Evolutionary conservation across 2,113 vertebrate species (phyloP).

Genomic region (Oryzias celebensis): DNA sequence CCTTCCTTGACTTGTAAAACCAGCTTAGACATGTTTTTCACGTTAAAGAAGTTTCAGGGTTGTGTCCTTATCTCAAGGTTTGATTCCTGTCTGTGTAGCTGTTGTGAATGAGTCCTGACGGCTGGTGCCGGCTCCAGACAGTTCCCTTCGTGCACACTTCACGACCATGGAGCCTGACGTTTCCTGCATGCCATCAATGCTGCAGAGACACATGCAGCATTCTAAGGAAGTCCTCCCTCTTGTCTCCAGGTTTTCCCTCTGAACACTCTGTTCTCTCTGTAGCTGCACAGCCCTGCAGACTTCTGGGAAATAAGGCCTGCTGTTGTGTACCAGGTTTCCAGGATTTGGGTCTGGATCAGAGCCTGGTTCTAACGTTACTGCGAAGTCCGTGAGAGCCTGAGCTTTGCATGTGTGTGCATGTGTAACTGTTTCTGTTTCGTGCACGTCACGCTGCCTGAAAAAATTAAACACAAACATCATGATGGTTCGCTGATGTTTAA

Average conservation of each 20-base stretch:
- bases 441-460: background rate
- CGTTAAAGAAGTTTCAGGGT: too few species aligned
- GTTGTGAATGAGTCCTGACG: too few species aligned
- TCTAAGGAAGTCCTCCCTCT: slow-evolving; percentile 5
- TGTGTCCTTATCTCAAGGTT: too few species aligned
- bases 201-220: background rate
- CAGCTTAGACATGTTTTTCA: too few species aligned
- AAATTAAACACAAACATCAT: background rate
- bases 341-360: slow-evolving; percentile 9
- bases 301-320: slow-evolving; percentile 22
- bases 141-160: too few species aligned
- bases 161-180: too few species aligned
- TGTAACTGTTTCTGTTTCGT: background rate
- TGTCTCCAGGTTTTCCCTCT: background rate
- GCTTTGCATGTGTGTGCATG: too few species aligned
- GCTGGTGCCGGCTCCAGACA: too few species aligned
- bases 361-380: slow-evolving; percentile 1
- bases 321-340: background rate
- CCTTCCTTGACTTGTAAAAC: too few species aligned
- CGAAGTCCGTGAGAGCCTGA: background rate
- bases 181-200: slow-evolving; percentile 8
- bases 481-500: background rate
- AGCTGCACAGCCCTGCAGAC: slow-evolving; percentile 1
- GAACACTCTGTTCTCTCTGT: slow-evolving; percentile 25
- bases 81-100: too few species aligned